These are phyloP conservation scores for Cyrtonyx montezumae DNA, from an alignment of 2,113 vertebrate genomes.

Conservation along the genomic window DNA sequence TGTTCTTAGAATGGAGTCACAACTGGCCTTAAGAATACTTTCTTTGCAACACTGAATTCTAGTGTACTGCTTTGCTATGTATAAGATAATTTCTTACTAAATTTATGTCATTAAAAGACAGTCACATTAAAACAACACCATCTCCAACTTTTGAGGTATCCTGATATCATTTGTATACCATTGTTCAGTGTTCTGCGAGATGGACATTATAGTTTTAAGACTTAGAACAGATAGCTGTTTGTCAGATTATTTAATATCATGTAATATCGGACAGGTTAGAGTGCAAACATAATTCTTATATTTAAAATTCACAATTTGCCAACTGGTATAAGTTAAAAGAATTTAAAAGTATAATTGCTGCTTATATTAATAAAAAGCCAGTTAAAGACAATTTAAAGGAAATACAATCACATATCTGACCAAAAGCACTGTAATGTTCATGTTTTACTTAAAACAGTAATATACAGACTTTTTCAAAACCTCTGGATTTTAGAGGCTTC, in stretches of 20 bases:
- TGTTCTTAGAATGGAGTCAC: background rate
- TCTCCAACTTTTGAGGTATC: background rate
- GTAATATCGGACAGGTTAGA: background rate
- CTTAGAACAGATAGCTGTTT: background rate
- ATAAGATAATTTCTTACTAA: background rate
- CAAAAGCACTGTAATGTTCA: background rate
- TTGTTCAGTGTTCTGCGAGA: background rate
- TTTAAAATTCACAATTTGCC: background rate
- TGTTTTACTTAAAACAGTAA: background rate
- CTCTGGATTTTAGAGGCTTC: background rate
- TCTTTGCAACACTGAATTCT: rapidly evolving
- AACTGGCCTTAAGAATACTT: background rate
- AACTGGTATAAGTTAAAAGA: background rate
- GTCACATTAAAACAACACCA: background rate
- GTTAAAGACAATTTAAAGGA: background rate
- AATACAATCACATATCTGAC: background rate
- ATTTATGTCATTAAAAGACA: background rate
- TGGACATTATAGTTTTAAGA: background rate
- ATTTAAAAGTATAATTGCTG: background rate
- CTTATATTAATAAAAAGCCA: background rate
- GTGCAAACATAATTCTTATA: background rate
- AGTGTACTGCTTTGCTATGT: background rate
- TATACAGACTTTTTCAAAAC: background rate
- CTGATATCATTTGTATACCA: background rate
- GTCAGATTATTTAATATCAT: background rate